A percentile compares a stretch with the other conserved stretches of the same genome.
These are phyloP conservation scores for Arrhopalites spinosus DNA, from an alignment of 2,888 invertebrate genomes.

Conservation along the genomic window DNA sequence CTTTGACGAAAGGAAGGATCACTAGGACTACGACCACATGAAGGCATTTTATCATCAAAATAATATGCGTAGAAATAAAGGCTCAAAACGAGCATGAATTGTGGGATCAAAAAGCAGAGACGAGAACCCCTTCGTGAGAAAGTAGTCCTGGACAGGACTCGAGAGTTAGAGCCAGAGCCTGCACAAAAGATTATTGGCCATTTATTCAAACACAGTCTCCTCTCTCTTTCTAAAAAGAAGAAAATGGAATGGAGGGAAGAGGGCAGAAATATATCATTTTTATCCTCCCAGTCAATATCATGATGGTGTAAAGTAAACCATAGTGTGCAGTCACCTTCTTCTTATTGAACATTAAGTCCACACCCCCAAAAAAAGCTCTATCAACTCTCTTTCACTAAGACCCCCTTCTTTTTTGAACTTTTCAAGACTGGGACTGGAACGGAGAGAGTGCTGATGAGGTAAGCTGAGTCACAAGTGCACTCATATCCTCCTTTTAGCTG, in stretches of 20 bases:
- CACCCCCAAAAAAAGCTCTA: slow-evolving; percentile 19
- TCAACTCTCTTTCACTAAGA: neutral
- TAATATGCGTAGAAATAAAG: slow-evolving; percentile 34
- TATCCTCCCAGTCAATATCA: slow-evolving; percentile 27
- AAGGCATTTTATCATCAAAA: slow-evolving; percentile 16
- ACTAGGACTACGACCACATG: neutral
- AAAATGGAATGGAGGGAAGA: slow-evolving; percentile 4
- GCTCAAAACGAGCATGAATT: neutral
- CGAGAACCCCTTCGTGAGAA: slow-evolving; percentile 35
- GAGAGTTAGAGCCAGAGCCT: too few relatives aligned
- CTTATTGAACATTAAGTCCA: slow-evolving; percentile 1
- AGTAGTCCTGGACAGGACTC: slow-evolving; percentile 4
- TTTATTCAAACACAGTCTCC: slow-evolving; percentile 30
- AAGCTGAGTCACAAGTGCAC: neutral
- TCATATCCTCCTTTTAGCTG: neutral
- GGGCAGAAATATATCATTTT: slow-evolving; percentile 25
- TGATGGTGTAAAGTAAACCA: neutral
- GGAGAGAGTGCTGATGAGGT: neutral
- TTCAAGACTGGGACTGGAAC: neutral
- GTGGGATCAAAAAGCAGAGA: neutral
- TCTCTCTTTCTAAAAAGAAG: neutral
- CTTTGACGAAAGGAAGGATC: neutral
- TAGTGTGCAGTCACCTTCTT: neutral
- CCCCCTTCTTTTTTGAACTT: neutral
- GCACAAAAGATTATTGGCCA: slow-evolving; percentile 37